Conservation (phyloP, 2,888 invertebrate species). For the Ptilodon capucinus region DNA sequence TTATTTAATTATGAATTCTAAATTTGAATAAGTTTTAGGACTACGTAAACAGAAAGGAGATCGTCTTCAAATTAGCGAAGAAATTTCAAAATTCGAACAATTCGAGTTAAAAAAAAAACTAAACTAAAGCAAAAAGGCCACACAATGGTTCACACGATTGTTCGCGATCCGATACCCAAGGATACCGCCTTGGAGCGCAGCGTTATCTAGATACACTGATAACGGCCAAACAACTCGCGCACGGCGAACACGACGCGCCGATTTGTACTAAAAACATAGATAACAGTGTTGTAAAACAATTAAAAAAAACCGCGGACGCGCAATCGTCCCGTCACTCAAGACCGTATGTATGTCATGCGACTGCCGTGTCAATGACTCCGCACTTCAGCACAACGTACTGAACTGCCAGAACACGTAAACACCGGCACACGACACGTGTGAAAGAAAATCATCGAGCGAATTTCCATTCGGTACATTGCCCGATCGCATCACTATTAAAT, state of each 20-base stretch:
- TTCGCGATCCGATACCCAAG: constrained; percentile 37
- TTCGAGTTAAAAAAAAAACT: constrained; percentile 22
- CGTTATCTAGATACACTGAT: constrained; percentile 53
- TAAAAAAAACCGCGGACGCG: constrained; percentile 57
- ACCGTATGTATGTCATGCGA: constrained; percentile 79
- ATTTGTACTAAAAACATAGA: constrained; percentile 36
- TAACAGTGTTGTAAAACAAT: constrained; percentile 47
- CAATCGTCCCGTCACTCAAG: constrained; percentile 62
- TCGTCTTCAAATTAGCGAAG: constrained; percentile 9
- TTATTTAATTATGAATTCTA: not conserved
- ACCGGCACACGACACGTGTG: constrained; percentile 68
- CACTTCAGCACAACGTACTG: constrained; percentile 47
- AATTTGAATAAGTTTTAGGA: not conserved
- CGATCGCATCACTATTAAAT: constrained; percentile 40
- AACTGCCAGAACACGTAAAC: constrained; percentile 62
- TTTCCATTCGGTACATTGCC: constrained; percentile 37
- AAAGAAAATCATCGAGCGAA: constrained; percentile 41
- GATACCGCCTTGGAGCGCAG: constrained; percentile 44
- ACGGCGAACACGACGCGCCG: constrained; percentile 15
- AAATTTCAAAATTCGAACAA: constrained; percentile 7
- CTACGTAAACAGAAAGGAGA: not conserved
- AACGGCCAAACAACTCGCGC: constrained; percentile 41
- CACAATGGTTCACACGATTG: constrained; percentile 36
- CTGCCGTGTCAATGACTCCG: constrained; percentile 76
- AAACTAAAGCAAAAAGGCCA: constrained; percentile 25